Evolutionary conservation across 2,113 vertebrate species (phyloP).

Genomic region (Lasiurus cinereus): DNA sequence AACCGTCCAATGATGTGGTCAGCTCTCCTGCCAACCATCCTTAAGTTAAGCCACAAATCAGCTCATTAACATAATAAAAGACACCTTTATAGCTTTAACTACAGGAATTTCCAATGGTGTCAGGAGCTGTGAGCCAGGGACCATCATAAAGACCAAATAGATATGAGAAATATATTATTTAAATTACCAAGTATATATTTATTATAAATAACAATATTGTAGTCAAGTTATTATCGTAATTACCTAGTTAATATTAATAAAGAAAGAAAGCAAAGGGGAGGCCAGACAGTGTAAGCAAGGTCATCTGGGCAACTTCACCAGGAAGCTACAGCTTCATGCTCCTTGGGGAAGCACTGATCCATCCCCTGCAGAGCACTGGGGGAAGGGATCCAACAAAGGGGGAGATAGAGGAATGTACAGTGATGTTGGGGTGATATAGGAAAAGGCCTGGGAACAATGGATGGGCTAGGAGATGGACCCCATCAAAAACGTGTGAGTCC

Average conservation of each 20-base stretch:
- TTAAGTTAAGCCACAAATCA: background rate
- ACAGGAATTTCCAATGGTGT: background rate
- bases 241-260: background rate
- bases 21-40: background rate
- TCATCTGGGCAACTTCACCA: background rate
- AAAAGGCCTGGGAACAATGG: background rate
- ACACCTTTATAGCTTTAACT: background rate
- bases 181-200: background rate
- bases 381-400: background rate
- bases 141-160: background rate
- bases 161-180: background rate
- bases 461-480: background rate
- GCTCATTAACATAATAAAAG: background rate
- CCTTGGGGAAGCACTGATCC: background rate
- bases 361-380: background rate
- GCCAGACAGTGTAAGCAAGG: background rate
- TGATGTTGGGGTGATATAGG: accelerated
- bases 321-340: background rate
- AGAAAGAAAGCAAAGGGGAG: background rate
- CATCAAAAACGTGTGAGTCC: background rate
- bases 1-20: background rate
- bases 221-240: background rate
- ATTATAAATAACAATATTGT: background rate
- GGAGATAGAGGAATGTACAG: background rate
- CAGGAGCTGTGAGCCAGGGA: background rate